Percentiles rank a stretch among this genome's conserved stretches.
Conservation (phyloP, 2,888 invertebrate genomes). For the Blastobasis lacticolella region DNA sequence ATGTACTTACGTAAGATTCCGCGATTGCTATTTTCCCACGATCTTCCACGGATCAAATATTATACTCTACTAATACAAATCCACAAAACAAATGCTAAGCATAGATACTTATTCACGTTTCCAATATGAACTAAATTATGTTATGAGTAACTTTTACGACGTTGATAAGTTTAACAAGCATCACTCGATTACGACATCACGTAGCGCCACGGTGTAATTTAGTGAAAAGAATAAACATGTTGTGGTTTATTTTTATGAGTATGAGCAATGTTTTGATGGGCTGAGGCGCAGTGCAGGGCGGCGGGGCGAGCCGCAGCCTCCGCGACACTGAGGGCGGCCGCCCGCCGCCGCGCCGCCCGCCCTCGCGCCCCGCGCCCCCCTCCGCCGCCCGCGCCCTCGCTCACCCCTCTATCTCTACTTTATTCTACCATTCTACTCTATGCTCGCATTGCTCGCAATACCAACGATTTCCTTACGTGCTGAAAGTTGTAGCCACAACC, state of each 20-base stretch:
- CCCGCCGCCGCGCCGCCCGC: conserved; percentile 16
- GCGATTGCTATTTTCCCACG: too few species aligned
- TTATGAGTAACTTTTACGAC: too few species aligned
- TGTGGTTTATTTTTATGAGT: not conserved
- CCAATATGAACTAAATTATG: too few species aligned
- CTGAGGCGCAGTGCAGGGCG: conserved; percentile 31
- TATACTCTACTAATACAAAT: too few species aligned
- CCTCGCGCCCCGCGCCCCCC: conserved; percentile 25
- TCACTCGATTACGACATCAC: too few species aligned
- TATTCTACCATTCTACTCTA: conserved; percentile 42
- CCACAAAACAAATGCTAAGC: too few species aligned
- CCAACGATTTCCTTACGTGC: conserved; percentile 52
- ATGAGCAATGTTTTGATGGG: conserved; percentile 33
- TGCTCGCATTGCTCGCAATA: conserved; percentile 41
- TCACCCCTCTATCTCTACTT: conserved; percentile 53
- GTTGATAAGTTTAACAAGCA: too few species aligned
- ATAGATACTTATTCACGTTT: too few species aligned
- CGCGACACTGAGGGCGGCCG: conserved; percentile 59
- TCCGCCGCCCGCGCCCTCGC: conserved; percentile 30
- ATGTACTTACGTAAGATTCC: too few species aligned
- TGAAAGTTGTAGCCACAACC: conserved; percentile 26
- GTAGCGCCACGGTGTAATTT: too few species aligned
- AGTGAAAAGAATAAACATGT: too few species aligned
- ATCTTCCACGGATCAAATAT: too few species aligned
- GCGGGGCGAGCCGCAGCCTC: conserved; percentile 57